These are phyloP conservation scores for Dendrolimus pini DNA, from an alignment of 2,888 invertebrate genomes.

Conservation along the genomic window DNA sequence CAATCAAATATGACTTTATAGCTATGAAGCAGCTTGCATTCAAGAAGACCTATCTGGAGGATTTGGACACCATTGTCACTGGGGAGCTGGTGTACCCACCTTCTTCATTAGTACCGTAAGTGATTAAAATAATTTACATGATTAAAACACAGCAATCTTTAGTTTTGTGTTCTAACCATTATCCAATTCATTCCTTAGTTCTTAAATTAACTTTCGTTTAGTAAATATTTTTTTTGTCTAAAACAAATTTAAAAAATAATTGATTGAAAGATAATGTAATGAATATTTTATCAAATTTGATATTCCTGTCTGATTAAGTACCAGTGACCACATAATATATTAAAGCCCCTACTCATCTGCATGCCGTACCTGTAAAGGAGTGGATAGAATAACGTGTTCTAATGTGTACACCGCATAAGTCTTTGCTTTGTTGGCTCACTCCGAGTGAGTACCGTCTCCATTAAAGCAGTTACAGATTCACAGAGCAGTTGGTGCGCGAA, in stretches of 20 bases:
- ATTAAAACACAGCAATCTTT: too few species aligned
- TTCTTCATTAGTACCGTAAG: constrained; percentile 90
- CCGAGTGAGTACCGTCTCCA: too few species aligned
- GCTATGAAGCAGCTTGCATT: constrained; percentile 84
- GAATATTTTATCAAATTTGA: background rate
- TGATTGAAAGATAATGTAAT: background rate
- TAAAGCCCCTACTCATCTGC: too few species aligned
- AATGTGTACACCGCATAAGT: too few species aligned
- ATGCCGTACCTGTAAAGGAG: too few species aligned
- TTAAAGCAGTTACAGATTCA: too few species aligned
- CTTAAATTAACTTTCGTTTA: background rate
- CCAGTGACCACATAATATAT: too few species aligned
- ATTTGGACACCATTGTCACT: constrained; percentile 82
- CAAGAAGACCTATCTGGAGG: constrained; percentile 80
- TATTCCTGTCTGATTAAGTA: background rate
- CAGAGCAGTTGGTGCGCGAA: too few species aligned
- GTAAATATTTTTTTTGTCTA: background rate
- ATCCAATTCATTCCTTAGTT: too few species aligned
- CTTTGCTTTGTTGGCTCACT: too few species aligned
- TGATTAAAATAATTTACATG: constrained; percentile 25
- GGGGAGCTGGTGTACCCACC: constrained; percentile 90
- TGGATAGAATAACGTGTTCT: too few species aligned
- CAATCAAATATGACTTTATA: constrained; percentile 91
- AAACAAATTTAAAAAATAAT: background rate
- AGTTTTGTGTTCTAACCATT: too few species aligned